A percentile compares a stretch with the other conserved stretches of the same genome.
Evolutionary conservation across 2,797 vertebrate genomes (phyloP).

Genomic region (Pitangus sulphuratus): DNA sequence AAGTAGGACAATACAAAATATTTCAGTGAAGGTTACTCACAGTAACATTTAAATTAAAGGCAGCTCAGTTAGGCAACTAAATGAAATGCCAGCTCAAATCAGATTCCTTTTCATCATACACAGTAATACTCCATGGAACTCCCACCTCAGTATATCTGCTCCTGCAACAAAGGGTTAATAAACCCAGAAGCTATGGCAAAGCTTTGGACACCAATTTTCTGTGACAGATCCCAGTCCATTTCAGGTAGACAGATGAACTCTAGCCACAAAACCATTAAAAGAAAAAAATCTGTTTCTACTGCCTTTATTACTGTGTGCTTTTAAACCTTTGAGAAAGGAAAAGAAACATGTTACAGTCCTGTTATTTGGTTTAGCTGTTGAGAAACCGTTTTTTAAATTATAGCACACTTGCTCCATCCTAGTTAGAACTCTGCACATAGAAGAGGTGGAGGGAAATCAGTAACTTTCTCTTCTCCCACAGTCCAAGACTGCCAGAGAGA

Average conservation of each 20-base stretch:
- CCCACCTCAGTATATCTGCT: neutral
- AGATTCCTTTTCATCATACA: neutral
- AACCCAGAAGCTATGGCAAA: neutral
- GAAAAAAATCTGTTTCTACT: neutral
- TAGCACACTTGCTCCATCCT: neutral
- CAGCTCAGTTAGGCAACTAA: neutral
- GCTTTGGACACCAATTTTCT: neutral
- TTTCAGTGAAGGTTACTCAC: neutral
- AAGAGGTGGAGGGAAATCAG: neutral
- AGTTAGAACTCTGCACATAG: neutral
- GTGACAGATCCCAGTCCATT: neutral
- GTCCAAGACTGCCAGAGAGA: neutral
- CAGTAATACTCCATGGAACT: neutral
- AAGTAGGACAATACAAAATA: neutral
- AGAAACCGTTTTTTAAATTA: neutral
- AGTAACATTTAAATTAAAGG: neutral
- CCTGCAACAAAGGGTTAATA: neutral
- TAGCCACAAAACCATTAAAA: neutral
- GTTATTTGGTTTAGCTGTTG: neutral
- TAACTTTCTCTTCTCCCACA: neutral
- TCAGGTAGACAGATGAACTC: neutral
- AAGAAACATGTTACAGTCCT: rapidly evolving
- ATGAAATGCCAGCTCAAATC: neutral
- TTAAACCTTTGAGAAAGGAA: neutral
- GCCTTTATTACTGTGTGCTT: neutral